Percentiles rank a stretch among this genome's conserved stretches.
phyloP scores from a whole-genome alignment of 2,797 vertebrate species.

The Oophaga sylvatica region DNA sequence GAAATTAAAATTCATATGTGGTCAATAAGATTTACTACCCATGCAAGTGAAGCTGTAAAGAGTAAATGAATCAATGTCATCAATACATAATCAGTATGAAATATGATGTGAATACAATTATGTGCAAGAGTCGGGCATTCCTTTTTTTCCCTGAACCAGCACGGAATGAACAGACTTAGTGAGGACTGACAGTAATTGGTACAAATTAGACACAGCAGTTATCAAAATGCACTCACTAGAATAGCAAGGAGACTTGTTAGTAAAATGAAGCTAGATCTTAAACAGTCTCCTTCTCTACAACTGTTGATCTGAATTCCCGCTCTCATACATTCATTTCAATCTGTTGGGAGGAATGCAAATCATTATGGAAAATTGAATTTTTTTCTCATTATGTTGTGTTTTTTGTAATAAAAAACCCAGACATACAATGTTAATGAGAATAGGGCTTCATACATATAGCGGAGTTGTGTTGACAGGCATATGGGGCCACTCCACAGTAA shows the following conservation, averaged over 20 bases:
- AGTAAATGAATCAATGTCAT: constrained; percentile 89
- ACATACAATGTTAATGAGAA: neutral
- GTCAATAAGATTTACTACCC: constrained; percentile 93
- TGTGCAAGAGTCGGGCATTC: constrained; percentile 81
- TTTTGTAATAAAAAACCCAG: neutral
- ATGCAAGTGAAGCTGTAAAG: constrained; percentile 86
- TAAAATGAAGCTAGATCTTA: constrained; percentile 82
- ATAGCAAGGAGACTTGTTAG: constrained; percentile 83
- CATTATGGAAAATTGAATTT: neutral
- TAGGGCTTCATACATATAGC: neutral
- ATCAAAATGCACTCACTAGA: constrained; percentile 84
- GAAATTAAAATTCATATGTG: constrained; percentile 95
- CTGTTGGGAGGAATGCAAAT: neutral
- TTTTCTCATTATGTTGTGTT: neutral
- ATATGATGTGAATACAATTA: constrained; percentile 88
- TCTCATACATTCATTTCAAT: constrained; percentile 25
- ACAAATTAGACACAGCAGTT: constrained; percentile 86
- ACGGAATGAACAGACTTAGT: constrained; percentile 82
- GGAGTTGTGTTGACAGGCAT: no score
- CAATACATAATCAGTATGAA: constrained; percentile 92
- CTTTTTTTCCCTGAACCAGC: constrained; percentile 74
- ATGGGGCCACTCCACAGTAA: no score
- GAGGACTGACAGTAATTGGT: constrained; percentile 89
- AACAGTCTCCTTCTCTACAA: constrained; percentile 76
- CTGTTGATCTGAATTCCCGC: constrained; percentile 74